Percentiles rank a stretch among this genome's conserved stretches.
These are phyloP conservation scores for Pteropus alecto DNA, from an alignment of 2,113 vertebrate species.

Conservation along the genomic window DNA sequence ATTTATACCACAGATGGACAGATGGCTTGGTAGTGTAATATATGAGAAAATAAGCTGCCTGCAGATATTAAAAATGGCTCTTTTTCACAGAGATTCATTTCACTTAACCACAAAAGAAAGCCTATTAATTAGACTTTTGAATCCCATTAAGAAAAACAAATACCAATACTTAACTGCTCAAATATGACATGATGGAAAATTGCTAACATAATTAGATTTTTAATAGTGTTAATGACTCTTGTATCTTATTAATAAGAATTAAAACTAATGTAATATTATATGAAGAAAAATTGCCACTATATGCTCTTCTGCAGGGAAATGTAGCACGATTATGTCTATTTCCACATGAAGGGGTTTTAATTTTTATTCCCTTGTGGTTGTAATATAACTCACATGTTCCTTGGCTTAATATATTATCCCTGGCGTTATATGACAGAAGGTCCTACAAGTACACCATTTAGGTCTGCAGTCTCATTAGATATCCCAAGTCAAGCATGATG, in stretches of 20 bases:
- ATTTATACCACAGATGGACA: slow-evolving; percentile 52
- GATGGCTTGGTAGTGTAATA: slow-evolving; percentile 41
- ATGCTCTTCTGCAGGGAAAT: slow-evolving; percentile 72
- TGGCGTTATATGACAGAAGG: slow-evolving; percentile 72
- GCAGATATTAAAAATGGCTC: slow-evolving; percentile 72
- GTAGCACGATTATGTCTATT: slow-evolving; percentile 63
- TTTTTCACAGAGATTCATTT: slow-evolving; percentile 76
- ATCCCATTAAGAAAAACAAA: slow-evolving; percentile 86
- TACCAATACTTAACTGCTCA: slow-evolving; percentile 83
- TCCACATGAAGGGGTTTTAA: slow-evolving; percentile 68
- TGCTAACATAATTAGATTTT: slow-evolving; percentile 85
- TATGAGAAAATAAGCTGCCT: slow-evolving; percentile 72
- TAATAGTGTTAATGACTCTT: slow-evolving; percentile 85
- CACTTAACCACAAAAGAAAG: slow-evolving; percentile 80
- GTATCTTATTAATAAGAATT: slow-evolving; percentile 85
- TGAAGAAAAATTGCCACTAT: slow-evolving; percentile 76
- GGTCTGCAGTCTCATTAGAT: slow-evolving; percentile 69
- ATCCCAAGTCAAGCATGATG: slow-evolving; percentile 70
- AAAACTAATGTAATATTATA: slow-evolving; percentile 78
- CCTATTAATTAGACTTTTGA: slow-evolving; percentile 85
- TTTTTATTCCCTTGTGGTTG: slow-evolving; percentile 71
- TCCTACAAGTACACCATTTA: slow-evolving; percentile 64
- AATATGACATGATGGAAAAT: slow-evolving; percentile 84
- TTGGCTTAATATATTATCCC: slow-evolving; percentile 73
- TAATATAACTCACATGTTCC: slow-evolving; percentile 71